phyloP scores from a whole-genome alignment of 2,888 invertebrate species.

The Cantharis flavilabris region DNA sequence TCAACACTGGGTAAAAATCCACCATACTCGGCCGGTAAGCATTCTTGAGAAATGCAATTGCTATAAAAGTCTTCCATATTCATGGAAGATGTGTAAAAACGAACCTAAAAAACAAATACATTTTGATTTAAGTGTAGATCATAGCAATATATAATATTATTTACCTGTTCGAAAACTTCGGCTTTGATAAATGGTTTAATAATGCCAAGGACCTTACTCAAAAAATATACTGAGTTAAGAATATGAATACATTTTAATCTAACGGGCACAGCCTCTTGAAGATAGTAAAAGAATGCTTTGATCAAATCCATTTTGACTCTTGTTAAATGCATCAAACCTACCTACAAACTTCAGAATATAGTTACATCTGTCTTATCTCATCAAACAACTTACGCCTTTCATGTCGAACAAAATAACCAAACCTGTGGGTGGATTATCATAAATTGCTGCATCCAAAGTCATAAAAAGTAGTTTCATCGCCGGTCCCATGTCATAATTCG shows the following conservation, averaged over 20 bases:
- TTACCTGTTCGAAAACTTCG: conserved; percentile 6
- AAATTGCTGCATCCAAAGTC: conserved; percentile 58
- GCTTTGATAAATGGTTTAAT: conserved; percentile 63
- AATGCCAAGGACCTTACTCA: conserved; percentile 57
- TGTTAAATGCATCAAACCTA: conserved; percentile 43
- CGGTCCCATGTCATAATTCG: conserved; percentile 63
- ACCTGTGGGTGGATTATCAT: conserved; percentile 64
- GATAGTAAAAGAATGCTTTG: conserved; percentile 67
- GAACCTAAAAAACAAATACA: background rate
- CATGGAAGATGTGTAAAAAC: background rate
- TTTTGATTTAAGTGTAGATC: background rate
- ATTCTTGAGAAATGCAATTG: background rate
- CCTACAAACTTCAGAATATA: conserved; percentile 13
- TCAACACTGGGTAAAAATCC: background rate
- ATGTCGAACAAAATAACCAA: conserved; percentile 72
- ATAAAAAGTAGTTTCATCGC: conserved; percentile 60
- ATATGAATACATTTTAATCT: conserved; percentile 70
- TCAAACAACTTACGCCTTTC: conserved; percentile 60
- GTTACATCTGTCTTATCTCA: background rate
- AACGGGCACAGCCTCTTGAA: conserved; percentile 72
- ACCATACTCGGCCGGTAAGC: background rate
- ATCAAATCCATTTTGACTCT: conserved; percentile 49
- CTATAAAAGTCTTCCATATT: background rate
- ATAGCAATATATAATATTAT: too few relatives aligned
- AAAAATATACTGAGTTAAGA: conserved; percentile 61